These are phyloP conservation scores for Nestor notabilis DNA, from an alignment of 2,113 vertebrate genomes.

Conservation along the genomic window DNA sequence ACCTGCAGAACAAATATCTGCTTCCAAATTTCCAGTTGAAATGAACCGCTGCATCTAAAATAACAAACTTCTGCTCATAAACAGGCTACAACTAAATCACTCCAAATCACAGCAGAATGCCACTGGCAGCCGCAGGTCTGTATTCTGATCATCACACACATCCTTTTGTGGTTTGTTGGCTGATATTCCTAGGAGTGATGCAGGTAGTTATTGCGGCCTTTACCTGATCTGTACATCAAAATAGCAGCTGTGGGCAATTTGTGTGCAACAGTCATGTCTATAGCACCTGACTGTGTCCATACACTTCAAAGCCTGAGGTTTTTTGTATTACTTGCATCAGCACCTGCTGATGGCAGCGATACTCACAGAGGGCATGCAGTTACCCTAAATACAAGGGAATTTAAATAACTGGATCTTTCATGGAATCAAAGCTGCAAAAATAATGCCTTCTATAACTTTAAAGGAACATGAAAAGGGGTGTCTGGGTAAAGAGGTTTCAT, in stretches of 20 bases:
- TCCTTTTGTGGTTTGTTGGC: background rate
- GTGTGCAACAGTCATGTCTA: background rate
- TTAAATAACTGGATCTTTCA: background rate
- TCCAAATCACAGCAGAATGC: background rate
- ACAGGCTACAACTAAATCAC: background rate
- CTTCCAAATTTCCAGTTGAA: background rate
- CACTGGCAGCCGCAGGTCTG: background rate
- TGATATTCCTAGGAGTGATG: background rate
- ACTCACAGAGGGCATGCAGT: background rate
- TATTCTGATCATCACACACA: background rate
- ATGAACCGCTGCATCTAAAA: background rate
- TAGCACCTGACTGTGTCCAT: accelerated
- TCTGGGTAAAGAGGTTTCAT: background rate
- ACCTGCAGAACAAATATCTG: background rate
- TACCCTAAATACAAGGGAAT: background rate
- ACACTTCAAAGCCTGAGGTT: background rate
- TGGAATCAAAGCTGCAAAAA: background rate
- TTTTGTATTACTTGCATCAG: background rate
- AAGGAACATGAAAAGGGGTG: background rate
- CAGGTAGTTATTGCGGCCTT: background rate
- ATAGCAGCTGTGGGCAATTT: background rate
- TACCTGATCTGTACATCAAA: background rate
- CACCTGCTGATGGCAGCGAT: background rate
- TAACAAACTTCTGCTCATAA: background rate
- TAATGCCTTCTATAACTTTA: background rate